Evolutionary conservation across 2,888 invertebrate species (phyloP), one percentile per base, ranked within the genome.

Genomic region (Dicranocentrus wangi): DNA sequence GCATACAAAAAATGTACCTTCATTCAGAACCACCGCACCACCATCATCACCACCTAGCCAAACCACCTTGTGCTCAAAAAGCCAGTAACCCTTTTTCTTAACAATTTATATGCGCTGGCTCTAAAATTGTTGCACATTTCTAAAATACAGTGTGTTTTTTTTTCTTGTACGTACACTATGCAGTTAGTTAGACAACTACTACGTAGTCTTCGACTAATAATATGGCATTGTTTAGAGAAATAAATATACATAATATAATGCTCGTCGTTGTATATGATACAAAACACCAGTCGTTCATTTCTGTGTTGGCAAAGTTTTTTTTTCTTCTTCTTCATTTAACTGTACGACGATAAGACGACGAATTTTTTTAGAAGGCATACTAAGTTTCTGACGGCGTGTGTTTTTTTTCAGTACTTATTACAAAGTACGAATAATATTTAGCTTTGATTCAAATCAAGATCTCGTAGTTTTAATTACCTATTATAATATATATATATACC

Each of bases 271-370:
- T 76, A 58, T 76, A 58, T 43, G 66, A 69, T 43, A 76, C 66
- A 75, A 63, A 73, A 65, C 58, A 76, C 76, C 76, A 76, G 76
- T 76, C 76, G 27, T n/a, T n/a, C n/a, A n/a, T n/a, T n/a, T n/a
- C n/a, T 69, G 58, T 32, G 39, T 76, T 69, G 69, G 68, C 69
- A 61, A 51, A 23, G 17, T 73, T 39, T n/a, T 73, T 53, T 28
- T 68, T 70, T 21, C 28, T n/a, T n/a, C n/a, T n/a, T n/a, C n/a
- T n/a, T n/a, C n/a, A n/a, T n/a, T n/a, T n/a, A n/a, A n/a, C n/a
- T n/a, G n/a, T n/a, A n/a, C n/a, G n/a, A n/a, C n/a, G n/a, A n/a
- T 58, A 25, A 13, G 43, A 55, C 15, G 58, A 28, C 51, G 27
- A 43, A 19, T 25, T 17, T 60, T 61, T 19, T 53, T 61, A 28